Percentiles rank a stretch among this genome's conserved stretches.
Evolutionary conservation across 1,140 invertebrate genomes (phyloP).

Genomic region (Drosophila pandora): DNA sequence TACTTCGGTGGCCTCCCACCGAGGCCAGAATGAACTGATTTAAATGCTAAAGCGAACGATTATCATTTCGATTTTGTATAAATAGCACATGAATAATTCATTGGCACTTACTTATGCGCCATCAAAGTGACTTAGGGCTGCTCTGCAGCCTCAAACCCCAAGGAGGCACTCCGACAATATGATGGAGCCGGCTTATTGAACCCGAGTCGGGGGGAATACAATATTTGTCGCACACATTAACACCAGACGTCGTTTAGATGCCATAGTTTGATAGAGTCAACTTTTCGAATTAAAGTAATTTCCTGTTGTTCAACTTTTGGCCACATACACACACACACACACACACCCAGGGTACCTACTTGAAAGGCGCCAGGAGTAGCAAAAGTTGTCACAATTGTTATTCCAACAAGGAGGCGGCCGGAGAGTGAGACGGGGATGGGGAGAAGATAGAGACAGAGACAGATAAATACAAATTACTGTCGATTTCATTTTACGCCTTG

Average conservation of each 20-base stretch:
- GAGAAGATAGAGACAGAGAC: conserved; percentile 17
- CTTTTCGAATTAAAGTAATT: conserved; percentile 79
- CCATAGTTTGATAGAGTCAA: conserved; percentile 72
- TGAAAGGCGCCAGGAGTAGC: neutral
- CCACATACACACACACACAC: conserved; percentile 22
- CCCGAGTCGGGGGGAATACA: conserved; percentile 45
- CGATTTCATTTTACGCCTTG: conserved; percentile 82
- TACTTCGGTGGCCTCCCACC: conserved; percentile 2
- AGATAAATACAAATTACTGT: conserved; percentile 79
- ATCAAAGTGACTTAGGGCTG: conserved; percentile 71
- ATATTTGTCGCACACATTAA: conserved; percentile 59
- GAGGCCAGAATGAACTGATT: conserved; percentile 53
- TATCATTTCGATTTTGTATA: conserved; percentile 82
- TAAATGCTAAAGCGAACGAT: conserved; percentile 81
- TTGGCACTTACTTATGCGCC: conserved; percentile 76
- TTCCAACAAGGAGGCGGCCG: conserved; percentile 36
- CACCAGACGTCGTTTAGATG: conserved; percentile 55
- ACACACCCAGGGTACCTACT: neutral
- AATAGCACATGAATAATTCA: conserved; percentile 77
- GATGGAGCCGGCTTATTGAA: conserved; percentile 69
- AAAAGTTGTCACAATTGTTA: conserved; percentile 79
- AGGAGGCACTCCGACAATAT: conserved; percentile 52
- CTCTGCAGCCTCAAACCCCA: neutral
- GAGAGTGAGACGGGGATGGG: neutral
- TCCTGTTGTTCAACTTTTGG: conserved; percentile 58